A percentile compares a stretch with the other conserved stretches of the same genome.
These are phyloP conservation scores for Netelia fuscicornis DNA, from an alignment of 2,888 invertebrate genomes.

Conservation along the genomic window DNA sequence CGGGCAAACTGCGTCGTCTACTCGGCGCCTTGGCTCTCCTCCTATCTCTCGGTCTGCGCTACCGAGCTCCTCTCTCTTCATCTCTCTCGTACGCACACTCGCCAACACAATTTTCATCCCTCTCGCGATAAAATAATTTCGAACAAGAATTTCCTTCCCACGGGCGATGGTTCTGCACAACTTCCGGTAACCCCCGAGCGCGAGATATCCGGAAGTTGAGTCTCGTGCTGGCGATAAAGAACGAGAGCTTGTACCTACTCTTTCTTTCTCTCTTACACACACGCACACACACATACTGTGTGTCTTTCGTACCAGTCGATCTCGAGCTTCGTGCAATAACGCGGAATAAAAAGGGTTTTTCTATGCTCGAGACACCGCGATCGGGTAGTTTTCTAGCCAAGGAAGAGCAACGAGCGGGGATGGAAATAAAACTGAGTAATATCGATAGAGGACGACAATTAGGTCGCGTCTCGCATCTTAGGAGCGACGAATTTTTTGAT, in stretches of 20 bases:
- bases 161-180: conserved; percentile 28
- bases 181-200: conserved; percentile 63
- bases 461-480: conserved; percentile 29
- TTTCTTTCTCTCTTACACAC: not conserved
- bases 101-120: conserved; percentile 15
- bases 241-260: conserved; percentile 58
- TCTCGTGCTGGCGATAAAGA: conserved; percentile 66
- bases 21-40: conserved; percentile 77
- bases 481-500: not conserved
- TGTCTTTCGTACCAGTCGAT: not conserved
- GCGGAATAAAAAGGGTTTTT: conserved; percentile 24
- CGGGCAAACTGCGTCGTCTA: conserved; percentile 77
- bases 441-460: conserved; percentile 59
- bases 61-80: conserved; percentile 35
- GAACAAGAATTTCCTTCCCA: conserved; percentile 49
- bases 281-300: not conserved
- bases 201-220: conserved; percentile 67
- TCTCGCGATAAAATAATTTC: conserved; percentile 65
- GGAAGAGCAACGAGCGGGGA: not conserved
- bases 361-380: not conserved
- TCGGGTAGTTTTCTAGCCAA: not conserved
- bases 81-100: conserved; percentile 35
- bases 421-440: conserved; percentile 13
- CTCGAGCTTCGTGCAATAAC: not conserved
- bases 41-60: conserved; percentile 48